These are phyloP conservation scores for Lutjanus campechanus DNA, from an alignment of 2,797 vertebrate species.

Conservation along the genomic window DNA sequence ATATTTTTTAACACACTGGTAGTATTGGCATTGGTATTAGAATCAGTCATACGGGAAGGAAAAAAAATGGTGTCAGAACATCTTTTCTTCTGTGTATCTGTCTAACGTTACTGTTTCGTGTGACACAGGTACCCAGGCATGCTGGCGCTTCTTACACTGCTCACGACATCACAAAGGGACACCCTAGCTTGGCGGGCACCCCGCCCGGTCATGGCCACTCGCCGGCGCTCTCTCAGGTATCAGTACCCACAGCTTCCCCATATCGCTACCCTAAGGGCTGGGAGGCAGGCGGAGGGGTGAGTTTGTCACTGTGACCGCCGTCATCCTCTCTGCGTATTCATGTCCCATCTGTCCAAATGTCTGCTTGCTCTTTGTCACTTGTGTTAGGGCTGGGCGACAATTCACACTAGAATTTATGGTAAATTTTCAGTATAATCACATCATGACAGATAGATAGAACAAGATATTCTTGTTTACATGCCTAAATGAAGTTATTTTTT, in stretches of 20 bases:
- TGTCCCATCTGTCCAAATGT: constrained; percentile 44
- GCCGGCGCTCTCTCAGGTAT: constrained; percentile 97
- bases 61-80: no score
- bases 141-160: constrained; percentile 91
- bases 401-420: not conserved
- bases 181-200: constrained; percentile 93
- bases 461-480: not conserved
- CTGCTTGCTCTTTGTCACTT: constrained; percentile 17
- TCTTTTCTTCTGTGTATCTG: not conserved
- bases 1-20: no score
- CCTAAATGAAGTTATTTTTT: not conserved
- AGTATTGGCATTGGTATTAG: no score
- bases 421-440: not conserved
- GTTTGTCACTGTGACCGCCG: constrained; percentile 55
- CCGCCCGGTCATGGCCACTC: constrained; percentile 95
- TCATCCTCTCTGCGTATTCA: constrained; percentile 59
- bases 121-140: constrained; percentile 93
- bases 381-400: not conserved
- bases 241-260: constrained; percentile 81
- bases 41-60: no score
- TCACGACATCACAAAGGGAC: constrained; percentile 98
- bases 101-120: constrained; percentile 69
- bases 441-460: no score
- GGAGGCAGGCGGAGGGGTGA: constrained; percentile 87
- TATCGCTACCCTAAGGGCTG: constrained; percentile 87